phyloP scores from a whole-genome alignment of 2,113 vertebrate genomes.

The Nothobranchius furzeri region DNA sequence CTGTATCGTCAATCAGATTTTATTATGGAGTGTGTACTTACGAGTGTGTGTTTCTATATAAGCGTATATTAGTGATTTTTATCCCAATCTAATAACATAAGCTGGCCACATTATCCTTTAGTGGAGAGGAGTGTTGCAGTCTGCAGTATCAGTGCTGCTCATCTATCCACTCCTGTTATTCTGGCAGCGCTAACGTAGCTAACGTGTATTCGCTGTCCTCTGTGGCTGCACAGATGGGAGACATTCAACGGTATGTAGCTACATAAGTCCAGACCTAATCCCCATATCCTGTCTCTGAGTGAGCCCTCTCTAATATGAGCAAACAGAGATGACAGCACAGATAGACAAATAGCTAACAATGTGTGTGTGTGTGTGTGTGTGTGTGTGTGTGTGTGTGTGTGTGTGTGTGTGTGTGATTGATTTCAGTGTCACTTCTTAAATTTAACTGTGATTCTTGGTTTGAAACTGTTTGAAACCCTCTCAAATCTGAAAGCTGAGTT shows the following conservation, averaged over 20 bases:
- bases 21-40: constrained; percentile 1
- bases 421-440: constrained; percentile 44
- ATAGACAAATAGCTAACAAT: constrained; percentile 71
- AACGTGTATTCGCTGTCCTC: constrained; percentile 73
- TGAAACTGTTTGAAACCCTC: constrained; percentile 44
- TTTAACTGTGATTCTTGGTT: constrained; percentile 41
- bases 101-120: constrained; percentile 77
- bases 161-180: constrained; percentile 79
- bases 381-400: constrained; percentile 24
- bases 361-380: constrained; percentile 26
- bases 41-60: neutral
- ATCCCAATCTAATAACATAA: constrained; percentile 80
- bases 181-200: constrained; percentile 66
- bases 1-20: constrained; percentile 66
- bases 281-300: constrained; percentile 79
- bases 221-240: constrained; percentile 78
- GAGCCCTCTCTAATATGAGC: constrained; percentile 77
- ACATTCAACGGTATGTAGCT: constrained; percentile 77
- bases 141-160: constrained; percentile 73
- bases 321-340: constrained; percentile 78
- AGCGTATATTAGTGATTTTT: constrained; percentile 46
- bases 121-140: constrained; percentile 66
- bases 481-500: constrained; percentile 56
- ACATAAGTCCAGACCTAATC: constrained; percentile 76
- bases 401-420: constrained; percentile 22